A percentile compares a stretch with the other conserved stretches of the same genome.
Evolutionary conservation across 2,888 invertebrate genomes (phyloP).

Genomic region (Tinea semifulvella): DNA sequence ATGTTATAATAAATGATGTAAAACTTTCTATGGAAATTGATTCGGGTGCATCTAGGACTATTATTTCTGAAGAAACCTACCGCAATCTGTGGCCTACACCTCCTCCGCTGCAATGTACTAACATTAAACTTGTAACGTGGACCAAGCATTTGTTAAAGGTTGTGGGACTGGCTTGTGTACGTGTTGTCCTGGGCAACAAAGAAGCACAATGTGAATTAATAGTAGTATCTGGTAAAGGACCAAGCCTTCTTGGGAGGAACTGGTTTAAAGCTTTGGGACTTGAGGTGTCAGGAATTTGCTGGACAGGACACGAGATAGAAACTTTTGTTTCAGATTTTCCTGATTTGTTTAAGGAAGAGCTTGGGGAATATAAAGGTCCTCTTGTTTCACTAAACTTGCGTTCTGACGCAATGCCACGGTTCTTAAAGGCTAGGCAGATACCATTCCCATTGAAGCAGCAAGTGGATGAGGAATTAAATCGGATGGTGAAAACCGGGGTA

Average conservation of each 20-base stretch:
- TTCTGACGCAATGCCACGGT: slow-evolving; percentile 6
- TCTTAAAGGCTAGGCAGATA: slow-evolving; percentile 16
- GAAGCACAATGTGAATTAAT: neutral
- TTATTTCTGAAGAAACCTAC: no score
- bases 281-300: neutral
- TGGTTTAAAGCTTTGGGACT: slow-evolving; percentile 10
- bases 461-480: slow-evolving; percentile 18
- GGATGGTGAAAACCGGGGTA: slow-evolving; percentile 14
- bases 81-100: no score
- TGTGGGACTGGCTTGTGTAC: neutral
- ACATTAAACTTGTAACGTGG: slow-evolving; percentile 15
- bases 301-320: neutral
- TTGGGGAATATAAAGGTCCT: slow-evolving; percentile 13
- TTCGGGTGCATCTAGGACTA: slow-evolving; percentile 14
- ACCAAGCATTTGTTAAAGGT: slow-evolving; percentile 7
- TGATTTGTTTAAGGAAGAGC: slow-evolving; percentile 9
- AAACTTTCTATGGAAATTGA: slow-evolving; percentile 15
- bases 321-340: neutral
- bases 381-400: slow-evolving; percentile 2
- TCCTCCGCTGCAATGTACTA: slow-evolving; percentile 7
- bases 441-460: slow-evolving; percentile 19
- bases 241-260: neutral
- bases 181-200: slow-evolving; percentile 3
- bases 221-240: neutral
- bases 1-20: slow-evolving; percentile 12